Conservation (phyloP, 2,113 vertebrate species). For the Amblyornis subalaris region DNA sequence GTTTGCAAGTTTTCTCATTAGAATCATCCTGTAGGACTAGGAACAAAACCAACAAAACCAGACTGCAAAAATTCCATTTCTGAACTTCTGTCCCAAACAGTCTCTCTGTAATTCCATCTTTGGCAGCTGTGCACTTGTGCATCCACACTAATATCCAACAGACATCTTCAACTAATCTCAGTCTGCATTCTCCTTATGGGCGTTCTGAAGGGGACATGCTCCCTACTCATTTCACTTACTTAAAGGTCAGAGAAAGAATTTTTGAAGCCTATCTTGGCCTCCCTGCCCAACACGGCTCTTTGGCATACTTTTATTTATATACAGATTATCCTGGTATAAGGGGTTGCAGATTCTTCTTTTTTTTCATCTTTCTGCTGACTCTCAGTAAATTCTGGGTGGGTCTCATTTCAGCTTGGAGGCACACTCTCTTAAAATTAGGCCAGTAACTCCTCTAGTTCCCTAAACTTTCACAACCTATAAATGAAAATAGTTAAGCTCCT, state of each 20-base stretch:
- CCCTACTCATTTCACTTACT: slow-evolving; percentile 10
- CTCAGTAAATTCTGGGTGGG: not conserved
- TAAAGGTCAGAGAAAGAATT: slow-evolving; percentile 37
- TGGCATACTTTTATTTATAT: not conserved
- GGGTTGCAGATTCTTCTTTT: not conserved
- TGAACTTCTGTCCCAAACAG: not conserved
- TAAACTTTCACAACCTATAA: not conserved
- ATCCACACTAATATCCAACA: not conserved
- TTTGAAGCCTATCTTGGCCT: not conserved
- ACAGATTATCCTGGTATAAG: not conserved
- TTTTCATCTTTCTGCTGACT: not conserved
- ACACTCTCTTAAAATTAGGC: not conserved
- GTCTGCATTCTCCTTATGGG: not conserved
- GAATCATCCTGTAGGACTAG: not conserved
- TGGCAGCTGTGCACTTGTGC: slow-evolving; percentile 15
- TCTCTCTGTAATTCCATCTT: slow-evolving; percentile 20
- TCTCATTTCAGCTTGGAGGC: not conserved
- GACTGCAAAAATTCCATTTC: not conserved
- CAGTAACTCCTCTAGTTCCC: not conserved
- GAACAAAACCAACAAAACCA: not conserved
- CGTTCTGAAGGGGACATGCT: not conserved
- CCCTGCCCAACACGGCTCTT: not conserved
- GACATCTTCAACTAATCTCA: slow-evolving; percentile 35
- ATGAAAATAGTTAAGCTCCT: not conserved
- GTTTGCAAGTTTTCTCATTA: not conserved